A percentile compares a stretch with the other conserved stretches of the same genome.
Evolutionary conservation across 2,797 vertebrate species (phyloP).

Genomic region (Muraenolepis orangiensis): DNA sequence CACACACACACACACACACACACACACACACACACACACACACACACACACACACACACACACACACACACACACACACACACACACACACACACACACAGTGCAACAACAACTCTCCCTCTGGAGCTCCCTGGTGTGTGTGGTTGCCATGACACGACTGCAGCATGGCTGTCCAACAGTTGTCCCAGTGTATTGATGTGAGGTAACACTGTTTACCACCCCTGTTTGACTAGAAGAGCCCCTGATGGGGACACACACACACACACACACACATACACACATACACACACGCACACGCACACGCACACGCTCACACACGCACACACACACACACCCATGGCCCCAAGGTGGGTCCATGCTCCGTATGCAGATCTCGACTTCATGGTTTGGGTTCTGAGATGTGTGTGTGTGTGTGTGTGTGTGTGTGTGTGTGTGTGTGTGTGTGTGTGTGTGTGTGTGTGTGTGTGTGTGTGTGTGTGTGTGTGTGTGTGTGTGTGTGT

Average conservation of each 20-base stretch:
- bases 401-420: not conserved
- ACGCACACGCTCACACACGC: conserved; percentile 12
- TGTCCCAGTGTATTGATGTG: conserved; percentile 33
- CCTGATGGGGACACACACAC: conserved; percentile 1
- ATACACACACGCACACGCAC: conserved; percentile 3
- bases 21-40: not conserved
- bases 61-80: not conserved
- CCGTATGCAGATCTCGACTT: not conserved
- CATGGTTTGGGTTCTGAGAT: not conserved
- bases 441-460: too few relatives aligned
- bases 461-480: not conserved
- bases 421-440: not conserved
- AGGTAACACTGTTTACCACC: conserved; percentile 54
- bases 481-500: not conserved
- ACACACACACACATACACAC: not conserved
- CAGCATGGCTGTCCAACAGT: conserved; percentile 62
- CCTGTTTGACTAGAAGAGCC: conserved; percentile 11
- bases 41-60: not conserved
- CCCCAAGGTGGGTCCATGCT: not conserved
- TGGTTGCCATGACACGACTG: conserved; percentile 57
- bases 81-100: not conserved
- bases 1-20: not conserved
- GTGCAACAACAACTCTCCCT: not conserved
- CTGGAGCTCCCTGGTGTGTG: conserved; percentile 13
- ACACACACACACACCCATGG: conserved; percentile 8